Evolutionary conservation across 2,888 invertebrate genomes (phyloP).

Genomic region (Dynastes maya): DNA sequence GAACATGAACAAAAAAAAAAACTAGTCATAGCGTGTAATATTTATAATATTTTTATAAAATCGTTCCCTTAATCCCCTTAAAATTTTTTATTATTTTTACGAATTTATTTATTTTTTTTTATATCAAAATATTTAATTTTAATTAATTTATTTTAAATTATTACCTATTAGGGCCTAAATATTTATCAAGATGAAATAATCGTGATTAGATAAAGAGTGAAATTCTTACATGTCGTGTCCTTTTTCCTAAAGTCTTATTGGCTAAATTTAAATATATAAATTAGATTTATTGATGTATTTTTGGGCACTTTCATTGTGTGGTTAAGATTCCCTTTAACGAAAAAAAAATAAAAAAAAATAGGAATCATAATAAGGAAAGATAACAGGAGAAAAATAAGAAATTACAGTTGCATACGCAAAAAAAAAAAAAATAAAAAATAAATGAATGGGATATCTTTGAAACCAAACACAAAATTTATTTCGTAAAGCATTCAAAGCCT

Average conservation of each 20-base stretch:
- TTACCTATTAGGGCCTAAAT: conserved; percentile 19
- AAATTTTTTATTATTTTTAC: not conserved
- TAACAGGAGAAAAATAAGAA: no score
- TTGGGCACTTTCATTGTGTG: not conserved
- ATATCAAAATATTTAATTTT: no score
- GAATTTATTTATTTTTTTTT: no score
- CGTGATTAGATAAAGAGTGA: not conserved
- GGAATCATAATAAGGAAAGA: no score
- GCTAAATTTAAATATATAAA: not conserved
- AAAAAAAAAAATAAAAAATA: not conserved
- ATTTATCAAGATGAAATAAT: not conserved
- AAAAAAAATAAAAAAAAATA: not conserved
- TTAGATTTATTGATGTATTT: not conserved
- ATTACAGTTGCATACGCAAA: not conserved
- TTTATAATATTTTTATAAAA: conserved; percentile 11
- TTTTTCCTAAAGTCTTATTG: not conserved
- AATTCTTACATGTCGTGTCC: not conserved
- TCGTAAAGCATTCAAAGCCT: conserved; percentile 26
- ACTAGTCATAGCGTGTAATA: not conserved
- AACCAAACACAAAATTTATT: not conserved
- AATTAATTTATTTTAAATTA: not conserved
- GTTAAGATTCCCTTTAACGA: conserved; percentile 17
- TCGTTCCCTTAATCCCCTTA: conserved; percentile 1
- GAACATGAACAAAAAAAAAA: not conserved
- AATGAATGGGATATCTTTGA: no score